Conservation (phyloP, 2,797 vertebrate species). For the Acestrorhynchus altus region DNA sequence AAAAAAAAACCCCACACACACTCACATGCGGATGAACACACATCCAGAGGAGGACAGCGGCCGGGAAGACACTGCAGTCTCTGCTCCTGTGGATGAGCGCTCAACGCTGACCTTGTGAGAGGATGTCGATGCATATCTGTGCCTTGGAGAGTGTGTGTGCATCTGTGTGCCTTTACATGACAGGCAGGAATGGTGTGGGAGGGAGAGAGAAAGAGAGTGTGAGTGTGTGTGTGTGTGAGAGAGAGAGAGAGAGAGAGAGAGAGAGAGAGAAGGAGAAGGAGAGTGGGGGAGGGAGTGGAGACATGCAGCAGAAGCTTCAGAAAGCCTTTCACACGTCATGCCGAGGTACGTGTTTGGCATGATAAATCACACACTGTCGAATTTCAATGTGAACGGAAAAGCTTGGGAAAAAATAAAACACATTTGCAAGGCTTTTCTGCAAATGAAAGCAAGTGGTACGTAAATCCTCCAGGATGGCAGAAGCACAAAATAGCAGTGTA, state of each 20-base stretch:
- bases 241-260: constrained; percentile 14
- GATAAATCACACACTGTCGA: constrained; percentile 24
- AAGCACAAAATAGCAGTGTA: constrained; percentile 22
- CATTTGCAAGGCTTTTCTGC: not conserved
- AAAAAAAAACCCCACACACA: constrained; percentile 41
- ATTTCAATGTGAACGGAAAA: constrained; percentile 18
- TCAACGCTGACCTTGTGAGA: constrained; percentile 75
- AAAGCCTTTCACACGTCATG: constrained; percentile 52
- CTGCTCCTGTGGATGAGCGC: constrained; percentile 62
- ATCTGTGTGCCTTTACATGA: constrained; percentile 53
- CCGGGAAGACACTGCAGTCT: constrained; percentile 65
- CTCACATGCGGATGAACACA: constrained; percentile 26
- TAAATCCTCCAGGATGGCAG: not conserved
- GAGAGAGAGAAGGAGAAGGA: constrained; percentile 13
- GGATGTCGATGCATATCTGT: constrained; percentile 51
- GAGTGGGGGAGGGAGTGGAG: constrained; percentile 43
- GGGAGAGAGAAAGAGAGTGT: constrained; percentile 5
- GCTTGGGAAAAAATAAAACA: constrained; percentile 3
- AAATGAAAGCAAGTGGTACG: constrained; percentile 13
- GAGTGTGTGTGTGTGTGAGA: no score
- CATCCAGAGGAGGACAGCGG: constrained; percentile 11
- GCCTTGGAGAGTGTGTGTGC: constrained; percentile 48
- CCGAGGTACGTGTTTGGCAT: constrained; percentile 62
- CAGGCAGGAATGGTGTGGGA: constrained; percentile 40
- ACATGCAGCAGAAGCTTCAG: constrained; percentile 22